phyloP scores from a whole-genome alignment of 2,113 vertebrate genomes.

The Merops nubicus region DNA sequence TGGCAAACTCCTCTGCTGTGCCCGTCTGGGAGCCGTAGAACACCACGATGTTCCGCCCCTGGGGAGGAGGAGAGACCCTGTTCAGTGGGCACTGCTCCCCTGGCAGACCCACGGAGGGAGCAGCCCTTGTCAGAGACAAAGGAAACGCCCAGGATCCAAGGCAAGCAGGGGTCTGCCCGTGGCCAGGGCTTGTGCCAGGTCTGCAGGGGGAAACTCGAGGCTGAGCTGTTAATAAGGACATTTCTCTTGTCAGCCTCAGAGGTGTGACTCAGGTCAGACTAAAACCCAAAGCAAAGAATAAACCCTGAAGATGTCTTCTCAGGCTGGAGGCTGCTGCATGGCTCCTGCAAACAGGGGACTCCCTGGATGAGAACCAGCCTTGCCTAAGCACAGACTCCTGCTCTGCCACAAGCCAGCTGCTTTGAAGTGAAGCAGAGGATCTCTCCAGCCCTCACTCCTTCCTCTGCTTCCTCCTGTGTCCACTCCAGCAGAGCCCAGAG shows the following conservation, averaged over 20 bases:
- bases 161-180: neutral
- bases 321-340: neutral
- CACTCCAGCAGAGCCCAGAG: neutral
- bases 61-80: neutral
- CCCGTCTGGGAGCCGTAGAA: slow-evolving; percentile 98
- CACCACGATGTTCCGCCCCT: slow-evolving; percentile 93
- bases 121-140: neutral
- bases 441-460: neutral
- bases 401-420: neutral
- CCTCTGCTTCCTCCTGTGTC: neutral
- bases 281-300: neutral
- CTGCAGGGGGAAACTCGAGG: neutral
- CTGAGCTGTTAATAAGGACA: neutral
- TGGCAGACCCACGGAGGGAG: neutral
- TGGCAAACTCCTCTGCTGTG: slow-evolving; percentile 94
- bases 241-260: neutral
- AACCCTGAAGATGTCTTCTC: neutral
- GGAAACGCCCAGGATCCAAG: neutral
- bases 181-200: rapidly evolving
- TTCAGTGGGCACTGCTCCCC: neutral
- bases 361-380: neutral
- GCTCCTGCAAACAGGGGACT: neutral
- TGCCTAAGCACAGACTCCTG: neutral
- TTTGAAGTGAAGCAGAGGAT: neutral
- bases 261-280: neutral